A percentile compares a stretch with the other conserved stretches of the same genome.
Evolutionary conservation across 2,797 vertebrate species (phyloP).

Genomic region (Loris lydekkerianus): DNA sequence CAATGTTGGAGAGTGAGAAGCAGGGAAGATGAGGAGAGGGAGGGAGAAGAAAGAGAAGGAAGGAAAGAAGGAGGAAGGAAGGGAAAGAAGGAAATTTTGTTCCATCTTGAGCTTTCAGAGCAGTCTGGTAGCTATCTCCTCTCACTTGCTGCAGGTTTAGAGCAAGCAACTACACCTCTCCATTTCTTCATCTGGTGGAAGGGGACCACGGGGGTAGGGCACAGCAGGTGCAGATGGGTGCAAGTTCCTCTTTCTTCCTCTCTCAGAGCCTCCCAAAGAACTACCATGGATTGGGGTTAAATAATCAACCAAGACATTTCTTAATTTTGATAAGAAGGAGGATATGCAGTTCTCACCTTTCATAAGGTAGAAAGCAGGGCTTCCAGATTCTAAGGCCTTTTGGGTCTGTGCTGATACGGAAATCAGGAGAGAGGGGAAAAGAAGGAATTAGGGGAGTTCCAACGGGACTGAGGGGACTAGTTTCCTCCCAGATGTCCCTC

Average conservation of each 20-base stretch:
- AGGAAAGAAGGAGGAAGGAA: background rate
- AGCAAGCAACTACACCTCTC: background rate
- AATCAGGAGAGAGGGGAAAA: background rate
- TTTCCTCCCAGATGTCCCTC: background rate
- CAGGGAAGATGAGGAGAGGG: too few species aligned
- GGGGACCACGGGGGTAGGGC: background rate
- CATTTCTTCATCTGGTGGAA: background rate
- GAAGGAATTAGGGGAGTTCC: background rate
- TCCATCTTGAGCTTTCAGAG: background rate
- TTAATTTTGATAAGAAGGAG: background rate
- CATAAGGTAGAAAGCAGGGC: background rate
- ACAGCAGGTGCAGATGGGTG: background rate
- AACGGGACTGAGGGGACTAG: background rate
- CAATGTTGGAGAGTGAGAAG: background rate
- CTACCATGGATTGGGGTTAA: background rate
- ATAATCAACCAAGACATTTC: background rate
- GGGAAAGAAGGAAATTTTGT: background rate
- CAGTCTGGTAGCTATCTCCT: background rate
- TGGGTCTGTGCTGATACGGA: background rate
- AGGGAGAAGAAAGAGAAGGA: background rate
- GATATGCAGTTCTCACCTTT: background rate
- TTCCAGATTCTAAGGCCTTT: background rate
- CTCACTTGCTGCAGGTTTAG: background rate
- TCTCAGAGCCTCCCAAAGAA: background rate
- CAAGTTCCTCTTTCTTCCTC: background rate